Evolutionary conservation across 1,140 invertebrate species (phyloP), one percentile per base, ranked within the genome.

Genomic region (Radopholus similis): DNA sequence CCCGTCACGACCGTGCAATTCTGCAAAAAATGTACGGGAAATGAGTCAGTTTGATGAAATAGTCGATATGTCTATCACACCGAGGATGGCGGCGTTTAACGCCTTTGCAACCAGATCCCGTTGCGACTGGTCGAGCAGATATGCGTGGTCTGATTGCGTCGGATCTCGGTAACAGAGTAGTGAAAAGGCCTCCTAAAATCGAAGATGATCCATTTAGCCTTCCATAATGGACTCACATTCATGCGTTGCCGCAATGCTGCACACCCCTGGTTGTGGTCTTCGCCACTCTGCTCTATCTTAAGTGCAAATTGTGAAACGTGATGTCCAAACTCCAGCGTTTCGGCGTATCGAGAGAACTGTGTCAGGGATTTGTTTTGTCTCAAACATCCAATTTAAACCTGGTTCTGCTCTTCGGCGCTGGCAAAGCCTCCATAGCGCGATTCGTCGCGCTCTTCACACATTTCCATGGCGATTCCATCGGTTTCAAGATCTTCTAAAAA

Each of bases 101-200:
- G 68, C 68, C 35, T 59, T 70, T 15, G 69, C 70, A 6, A 63
- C 68, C 30, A 72, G 28, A 59, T 70, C 40, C 15, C 68, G 68
- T 44, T 70, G 51, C 13, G 13, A 55, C 30, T 70, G 68, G 6
- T 71, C 68, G 34, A 70, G 38, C 13, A 70, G 15, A 26, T 72
- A 73, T 9, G 53, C 51, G 34, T 71, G 56, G 4, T 23, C 30
- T 42, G 54, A 64, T 8, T 71, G 37, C 9, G 23, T 70, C 28
- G 69, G 68, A 44, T 64, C 44, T 23, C 30, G 40, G 34, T 70
- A 57, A 34, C 51, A 51, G 3, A 70, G n/a, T 21, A 70, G 51
- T 18, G 54, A 60, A 47, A 70, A 70, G 13, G 68, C 68, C 28
- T 73, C 69, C 68, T 70, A 35, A 64, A 65, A 62, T 13, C 21